These are phyloP conservation scores for Dryocosmus kuriphilus DNA, from an alignment of 2,888 invertebrate species.

Conservation along the genomic window DNA sequence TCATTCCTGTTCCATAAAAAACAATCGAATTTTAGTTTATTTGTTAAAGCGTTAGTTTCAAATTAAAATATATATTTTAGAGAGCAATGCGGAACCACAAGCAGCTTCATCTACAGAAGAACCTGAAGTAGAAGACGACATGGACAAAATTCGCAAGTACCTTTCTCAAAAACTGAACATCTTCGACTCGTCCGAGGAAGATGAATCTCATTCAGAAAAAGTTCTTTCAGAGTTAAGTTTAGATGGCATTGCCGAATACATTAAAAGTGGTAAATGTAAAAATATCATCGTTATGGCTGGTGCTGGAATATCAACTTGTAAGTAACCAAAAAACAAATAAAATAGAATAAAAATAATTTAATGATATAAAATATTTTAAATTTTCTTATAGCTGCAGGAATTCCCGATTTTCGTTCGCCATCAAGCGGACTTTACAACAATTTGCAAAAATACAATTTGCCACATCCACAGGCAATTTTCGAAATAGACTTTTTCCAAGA, in stretches of 20 bases:
- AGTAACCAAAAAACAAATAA: constrained; percentile 73
- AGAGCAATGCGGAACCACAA: constrained; percentile 20
- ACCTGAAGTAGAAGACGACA: constrained; percentile 76
- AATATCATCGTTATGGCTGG: constrained; percentile 96
- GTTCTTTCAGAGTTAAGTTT: constrained; percentile 85
- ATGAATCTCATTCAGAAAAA: constrained; percentile 68
- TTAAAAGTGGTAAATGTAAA: constrained; percentile 86
- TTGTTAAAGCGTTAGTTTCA: too few relatives aligned
- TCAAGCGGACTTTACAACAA: constrained; percentile 95
- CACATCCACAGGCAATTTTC: constrained; percentile 95
- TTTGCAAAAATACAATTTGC: constrained; percentile 92
- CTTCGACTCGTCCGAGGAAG: constrained; percentile 76
- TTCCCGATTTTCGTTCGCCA: constrained; percentile 97
- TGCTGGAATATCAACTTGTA: constrained; percentile 97
- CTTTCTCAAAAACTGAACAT: constrained; percentile 84
- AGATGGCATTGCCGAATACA: constrained; percentile 89
- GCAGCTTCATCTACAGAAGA: constrained; percentile 54
- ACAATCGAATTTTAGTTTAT: too few relatives aligned
- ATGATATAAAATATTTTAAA: neutral
- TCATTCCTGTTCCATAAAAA: too few relatives aligned
- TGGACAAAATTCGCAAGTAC: constrained; percentile 83
- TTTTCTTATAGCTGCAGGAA: constrained; percentile 87
- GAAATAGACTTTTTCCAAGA: constrained; percentile 91
- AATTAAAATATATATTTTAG: neutral
- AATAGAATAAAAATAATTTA: neutral